Base-by-base conservation (phyloP, 2,797 vertebrate species). In the Liasis olivaceus region DNA sequence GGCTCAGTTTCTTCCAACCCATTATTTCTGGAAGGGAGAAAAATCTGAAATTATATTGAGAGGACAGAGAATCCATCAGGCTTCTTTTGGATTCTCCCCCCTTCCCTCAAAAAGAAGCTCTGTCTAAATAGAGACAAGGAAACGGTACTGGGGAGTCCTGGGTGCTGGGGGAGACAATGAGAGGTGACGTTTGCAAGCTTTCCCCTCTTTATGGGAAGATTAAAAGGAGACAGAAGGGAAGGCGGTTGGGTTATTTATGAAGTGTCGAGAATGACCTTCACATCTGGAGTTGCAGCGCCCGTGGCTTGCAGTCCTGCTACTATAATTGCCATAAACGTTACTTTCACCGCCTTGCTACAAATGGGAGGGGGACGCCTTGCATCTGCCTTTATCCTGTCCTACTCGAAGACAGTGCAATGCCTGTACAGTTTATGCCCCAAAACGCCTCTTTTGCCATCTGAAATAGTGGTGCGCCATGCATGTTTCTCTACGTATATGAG, bases 1-100 rank as follows among this genome's bases (percentile, higher is more conserved):
- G 93, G 89, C 36, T 58, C n/a, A 89, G 84, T 89, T 95, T 9
- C 5, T 94, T 93, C 88, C 90, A 95, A 62, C 81, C 89, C 85
- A 72, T 93, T 96, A 91, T 97, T 96, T 96, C 94, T 95, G 92
- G 93, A 94, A 93, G 95, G 89, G 81, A 94, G 36, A 95, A 77
- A 88, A 63, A 84, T 94, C 96, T 95, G 92, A 94, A 96, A 94
- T 95, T 93, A 85, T 56, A 87, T 93, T 89, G 92, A 91, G 95
- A 92, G 0, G 11, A 72, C 69, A 60, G 93, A 59, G 87, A 84
- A 87, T 96, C 92, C 64, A 42, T 95, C 95, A 92, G 64, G 31
- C n/a, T 36, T 93, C 91, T 7, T 60, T 15, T 51, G 28, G 17
- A 5, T 8, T 42, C 64, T 17, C 3, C 42, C 13, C 59, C 4